Percentiles rank a stretch among this genome's conserved stretches.
These are phyloP conservation scores for Amphimedon queenslandica DNA, from an alignment of 37 sponge, comb jelly and placozoan species.

Conservation along the genomic window DNA sequence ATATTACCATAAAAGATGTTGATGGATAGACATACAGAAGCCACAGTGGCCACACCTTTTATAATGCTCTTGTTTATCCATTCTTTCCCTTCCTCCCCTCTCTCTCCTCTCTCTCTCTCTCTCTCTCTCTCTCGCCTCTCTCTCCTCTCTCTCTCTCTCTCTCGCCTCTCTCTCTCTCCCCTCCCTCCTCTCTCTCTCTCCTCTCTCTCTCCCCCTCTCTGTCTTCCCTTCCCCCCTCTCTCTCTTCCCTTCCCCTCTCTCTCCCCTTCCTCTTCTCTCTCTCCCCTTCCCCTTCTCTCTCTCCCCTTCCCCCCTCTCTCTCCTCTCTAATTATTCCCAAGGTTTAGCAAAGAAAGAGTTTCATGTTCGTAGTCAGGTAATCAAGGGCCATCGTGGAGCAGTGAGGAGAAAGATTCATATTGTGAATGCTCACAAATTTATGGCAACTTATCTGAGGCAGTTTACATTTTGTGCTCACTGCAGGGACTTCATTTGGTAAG, in stretches of 20 bases:
- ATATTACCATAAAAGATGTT: no score
- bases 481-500: constrained; percentile 95
- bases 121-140: no score
- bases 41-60: background rate
- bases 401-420: constrained; percentile 91
- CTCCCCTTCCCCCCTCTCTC: no score
- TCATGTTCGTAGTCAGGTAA: constrained; percentile 27
- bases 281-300: background rate
- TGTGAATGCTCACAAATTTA: constrained; percentile 97
- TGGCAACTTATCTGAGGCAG: constrained; percentile 91
- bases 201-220: constrained; percentile 14
- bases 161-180: no score
- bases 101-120: background rate
- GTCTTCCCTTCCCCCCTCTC: no score
- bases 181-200: constrained; percentile 23
- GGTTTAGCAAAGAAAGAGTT: no score
- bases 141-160: no score
- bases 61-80: background rate
- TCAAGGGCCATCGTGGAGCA: constrained; percentile 72
- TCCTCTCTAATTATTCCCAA: no score
- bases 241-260: background rate
- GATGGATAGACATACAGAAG: background rate
- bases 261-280: background rate
- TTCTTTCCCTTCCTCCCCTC: no score
- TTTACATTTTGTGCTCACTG: constrained; percentile 97